Evolutionary conservation across 2,888 invertebrate species (phyloP).

Genomic region (Athalia rosae): DNA sequence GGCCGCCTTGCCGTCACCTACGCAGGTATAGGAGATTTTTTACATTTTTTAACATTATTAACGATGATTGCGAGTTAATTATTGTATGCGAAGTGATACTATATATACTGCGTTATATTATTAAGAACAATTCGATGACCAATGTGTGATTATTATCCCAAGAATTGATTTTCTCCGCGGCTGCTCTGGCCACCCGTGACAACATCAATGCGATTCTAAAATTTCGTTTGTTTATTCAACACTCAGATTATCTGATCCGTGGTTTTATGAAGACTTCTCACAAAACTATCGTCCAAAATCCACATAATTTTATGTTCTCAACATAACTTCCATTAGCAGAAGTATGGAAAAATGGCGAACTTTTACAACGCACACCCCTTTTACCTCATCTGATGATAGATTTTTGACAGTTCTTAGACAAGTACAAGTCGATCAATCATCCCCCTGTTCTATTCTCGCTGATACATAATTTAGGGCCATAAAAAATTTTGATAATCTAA

Average conservation of each 20-base stretch:
- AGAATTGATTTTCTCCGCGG: constrained; percentile 37
- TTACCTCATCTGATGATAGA: constrained; percentile 3
- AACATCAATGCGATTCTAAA: constrained; percentile 29
- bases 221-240: constrained; percentile 37
- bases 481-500: no score
- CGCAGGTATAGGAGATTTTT: constrained; percentile 80
- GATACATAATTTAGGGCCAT: no score
- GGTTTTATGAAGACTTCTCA: not conserved
- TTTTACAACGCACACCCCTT: constrained; percentile 38
- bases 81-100: not conserved
- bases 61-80: not conserved
- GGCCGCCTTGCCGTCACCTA: constrained; percentile 91
- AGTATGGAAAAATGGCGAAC: constrained; percentile 36
- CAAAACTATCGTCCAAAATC: not conserved
- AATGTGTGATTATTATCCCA: not conserved
- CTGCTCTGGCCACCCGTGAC: constrained; percentile 45
- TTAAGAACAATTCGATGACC: not conserved
- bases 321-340: not conserved
- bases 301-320: not conserved
- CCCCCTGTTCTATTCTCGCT: no score
- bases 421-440: no score
- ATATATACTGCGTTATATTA: not conserved
- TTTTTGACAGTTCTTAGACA: constrained; percentile 11
- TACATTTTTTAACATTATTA: constrained; percentile 47
- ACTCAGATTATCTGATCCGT: not conserved